phyloP scores from a whole-genome alignment of 64 coral and sea anemone genomes.

The Platygyra sinensis region DNA sequence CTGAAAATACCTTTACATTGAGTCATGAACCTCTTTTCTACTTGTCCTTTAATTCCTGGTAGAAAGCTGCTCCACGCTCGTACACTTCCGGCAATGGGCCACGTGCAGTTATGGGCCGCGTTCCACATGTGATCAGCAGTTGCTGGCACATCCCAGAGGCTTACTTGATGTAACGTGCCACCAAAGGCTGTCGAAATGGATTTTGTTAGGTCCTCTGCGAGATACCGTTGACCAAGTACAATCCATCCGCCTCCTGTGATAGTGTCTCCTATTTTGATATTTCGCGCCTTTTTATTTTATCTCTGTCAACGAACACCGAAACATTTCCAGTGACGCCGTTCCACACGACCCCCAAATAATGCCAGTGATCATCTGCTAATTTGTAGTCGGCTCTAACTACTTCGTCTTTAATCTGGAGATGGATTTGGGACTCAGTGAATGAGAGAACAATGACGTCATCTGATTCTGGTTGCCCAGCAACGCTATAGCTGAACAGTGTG shows the following conservation, averaged over 20 bases:
- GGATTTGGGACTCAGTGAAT: conserved; percentile 39
- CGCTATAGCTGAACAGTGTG: conserved; percentile 59
- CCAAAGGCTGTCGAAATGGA: conserved; percentile 40
- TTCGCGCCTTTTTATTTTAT: background rate
- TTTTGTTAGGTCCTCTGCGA: background rate
- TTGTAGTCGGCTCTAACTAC: conserved; percentile 27
- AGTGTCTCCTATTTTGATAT: conserved; percentile 20
- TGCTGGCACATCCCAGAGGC: conserved; percentile 58
- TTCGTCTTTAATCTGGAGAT: conserved; percentile 33
- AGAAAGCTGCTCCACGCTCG: conserved; percentile 65
- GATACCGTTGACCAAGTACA: conserved; percentile 34
- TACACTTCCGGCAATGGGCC: conserved; percentile 57
- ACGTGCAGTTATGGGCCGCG: conserved; percentile 59
- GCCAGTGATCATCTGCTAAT: conserved; percentile 58
- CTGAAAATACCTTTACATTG: conserved; percentile 60
- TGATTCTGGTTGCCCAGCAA: background rate
- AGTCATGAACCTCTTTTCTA: conserved; percentile 59
- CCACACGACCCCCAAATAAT: conserved; percentile 56
- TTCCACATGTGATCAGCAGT: conserved; percentile 74
- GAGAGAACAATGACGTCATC: conserved; percentile 53
- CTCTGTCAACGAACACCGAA: conserved; percentile 41
- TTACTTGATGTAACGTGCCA: conserved; percentile 60
- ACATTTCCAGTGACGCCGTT: conserved; percentile 16
- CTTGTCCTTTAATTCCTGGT: conserved; percentile 58
- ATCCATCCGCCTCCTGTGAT: conserved; percentile 57